Evolutionary conservation across 2,888 invertebrate genomes (phyloP).

Genomic region (Cheilosia urbana): DNA sequence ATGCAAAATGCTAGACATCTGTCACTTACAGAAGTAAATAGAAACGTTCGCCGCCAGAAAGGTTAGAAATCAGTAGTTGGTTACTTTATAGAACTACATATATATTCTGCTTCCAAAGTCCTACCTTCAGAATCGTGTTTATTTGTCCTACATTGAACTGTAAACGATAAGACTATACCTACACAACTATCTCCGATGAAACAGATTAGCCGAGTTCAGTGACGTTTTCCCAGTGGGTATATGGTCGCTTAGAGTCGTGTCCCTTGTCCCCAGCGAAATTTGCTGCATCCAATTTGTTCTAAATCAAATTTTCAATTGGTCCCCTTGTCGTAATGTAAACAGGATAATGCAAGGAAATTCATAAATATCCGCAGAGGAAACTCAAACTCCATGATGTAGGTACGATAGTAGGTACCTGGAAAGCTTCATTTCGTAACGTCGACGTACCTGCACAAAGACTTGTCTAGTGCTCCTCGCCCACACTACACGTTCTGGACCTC

Average conservation of each 20-base stretch:
- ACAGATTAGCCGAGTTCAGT: slow-evolving; percentile 50
- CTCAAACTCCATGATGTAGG: slow-evolving; percentile 3
- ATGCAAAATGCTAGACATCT: too few species aligned
- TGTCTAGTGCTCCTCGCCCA: slow-evolving; percentile 18
- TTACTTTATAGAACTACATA: too few species aligned
- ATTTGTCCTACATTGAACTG: slow-evolving; percentile 3
- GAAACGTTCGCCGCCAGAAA: too few species aligned
- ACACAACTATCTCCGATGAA: slow-evolving; percentile 12
- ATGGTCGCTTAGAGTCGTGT: not conserved
- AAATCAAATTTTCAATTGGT: slow-evolving; percentile 52
- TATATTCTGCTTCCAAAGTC: too few species aligned
- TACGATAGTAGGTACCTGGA: slow-evolving; percentile 20
- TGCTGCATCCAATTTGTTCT: slow-evolving; percentile 56
- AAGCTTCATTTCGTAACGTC: slow-evolving; percentile 7
- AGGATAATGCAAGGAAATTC: slow-evolving; percentile 62
- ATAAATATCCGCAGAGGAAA: slow-evolving; percentile 68
- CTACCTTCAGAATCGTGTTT: slow-evolving; percentile 16
- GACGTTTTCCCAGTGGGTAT: slow-evolving; percentile 32
- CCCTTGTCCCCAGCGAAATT: not conserved
- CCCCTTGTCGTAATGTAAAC: slow-evolving; percentile 22
- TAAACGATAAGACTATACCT: slow-evolving; percentile 16
- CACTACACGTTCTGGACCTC: not conserved
- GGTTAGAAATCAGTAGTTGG: too few species aligned
- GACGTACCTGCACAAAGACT: slow-evolving; percentile 12
- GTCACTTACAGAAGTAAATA: too few species aligned